Conservation (phyloP, 2,888 invertebrate species). For the Lepeophtheirus nordmannii region DNA sequence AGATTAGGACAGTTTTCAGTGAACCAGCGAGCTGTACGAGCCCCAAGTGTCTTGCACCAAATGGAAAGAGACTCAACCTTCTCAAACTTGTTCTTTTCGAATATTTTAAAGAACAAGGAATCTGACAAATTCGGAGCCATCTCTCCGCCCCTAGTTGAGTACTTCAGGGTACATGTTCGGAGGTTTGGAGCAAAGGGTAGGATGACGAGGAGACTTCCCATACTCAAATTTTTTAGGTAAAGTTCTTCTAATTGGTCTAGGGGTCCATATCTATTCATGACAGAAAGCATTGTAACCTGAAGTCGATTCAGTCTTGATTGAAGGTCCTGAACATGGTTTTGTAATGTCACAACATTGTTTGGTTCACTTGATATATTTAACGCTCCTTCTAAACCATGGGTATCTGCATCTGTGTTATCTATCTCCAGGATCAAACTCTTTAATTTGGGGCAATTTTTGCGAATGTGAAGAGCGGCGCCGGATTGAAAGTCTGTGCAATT, state of each 20-base stretch:
- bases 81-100: constrained; percentile 13
- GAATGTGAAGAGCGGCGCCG: constrained; percentile 19
- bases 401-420: constrained; percentile 16
- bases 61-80: constrained; percentile 4
- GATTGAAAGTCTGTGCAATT: constrained; percentile 21
- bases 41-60: constrained; percentile 13
- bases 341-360: background rate
- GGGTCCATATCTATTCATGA: constrained; percentile 18
- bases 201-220: constrained; percentile 21
- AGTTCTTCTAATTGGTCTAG: constrained; percentile 11
- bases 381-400: background rate
- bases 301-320: constrained; percentile 1
- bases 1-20: constrained; percentile 6
- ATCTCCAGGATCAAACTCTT: constrained; percentile 14
- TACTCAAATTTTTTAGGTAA: constrained; percentile 15
- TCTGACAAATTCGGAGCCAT: constrained; percentile 19
- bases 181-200: constrained; percentile 21
- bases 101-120: constrained; percentile 18
- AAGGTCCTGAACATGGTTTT: constrained; percentile 18
- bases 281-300: constrained; percentile 15
- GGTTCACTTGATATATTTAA: background rate
- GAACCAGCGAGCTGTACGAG: constrained; percentile 16
- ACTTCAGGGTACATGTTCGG: background rate
- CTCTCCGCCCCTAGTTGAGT: background rate
- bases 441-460: constrained; percentile 5